phyloP scores from a whole-genome alignment of 2,113 vertebrate species.

The Gasterosteus nipponicus region DNA sequence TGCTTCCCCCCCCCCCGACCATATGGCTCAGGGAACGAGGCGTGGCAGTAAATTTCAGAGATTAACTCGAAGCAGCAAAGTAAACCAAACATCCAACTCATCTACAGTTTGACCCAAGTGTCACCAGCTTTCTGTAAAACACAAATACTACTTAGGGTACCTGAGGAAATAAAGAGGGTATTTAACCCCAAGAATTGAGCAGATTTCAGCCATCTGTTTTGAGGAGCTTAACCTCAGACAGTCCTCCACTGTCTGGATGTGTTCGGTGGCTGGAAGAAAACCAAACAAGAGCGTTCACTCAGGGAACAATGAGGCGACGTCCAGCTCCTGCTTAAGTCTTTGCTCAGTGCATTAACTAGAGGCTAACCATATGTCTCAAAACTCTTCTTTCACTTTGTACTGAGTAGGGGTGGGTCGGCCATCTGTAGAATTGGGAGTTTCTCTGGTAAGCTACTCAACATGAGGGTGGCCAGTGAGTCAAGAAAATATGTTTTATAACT shows the following conservation, averaged over 20 bases:
- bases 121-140: slow-evolving; percentile 62
- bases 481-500: slow-evolving; percentile 2
- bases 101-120: slow-evolving; percentile 58
- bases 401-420: slow-evolving; percentile 21
- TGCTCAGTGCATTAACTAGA: slow-evolving; percentile 54
- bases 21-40: slow-evolving; percentile 64
- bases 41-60: slow-evolving; percentile 50
- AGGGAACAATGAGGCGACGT: slow-evolving; percentile 55
- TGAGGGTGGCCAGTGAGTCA: slow-evolving; percentile 14
- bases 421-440: slow-evolving; percentile 54
- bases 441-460: slow-evolving; percentile 22
- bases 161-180: slow-evolving; percentile 76
- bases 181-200: slow-evolving; percentile 73
- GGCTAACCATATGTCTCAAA: slow-evolving; percentile 67
- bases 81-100: slow-evolving; percentile 53
- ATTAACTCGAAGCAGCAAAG: slow-evolving; percentile 64
- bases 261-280: slow-evolving; percentile 56
- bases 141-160: slow-evolving; percentile 70
- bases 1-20: slow-evolving; percentile 35
- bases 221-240: slow-evolving; percentile 72
- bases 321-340: slow-evolving; percentile 46
- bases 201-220: slow-evolving; percentile 81
- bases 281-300: slow-evolving; percentile 55
- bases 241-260: slow-evolving; percentile 61
- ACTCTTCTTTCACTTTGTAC: slow-evolving; percentile 47